Evolutionary conservation across 2,113 vertebrate genomes (phyloP).

Genomic region (Dipodomys ordii): DNA sequence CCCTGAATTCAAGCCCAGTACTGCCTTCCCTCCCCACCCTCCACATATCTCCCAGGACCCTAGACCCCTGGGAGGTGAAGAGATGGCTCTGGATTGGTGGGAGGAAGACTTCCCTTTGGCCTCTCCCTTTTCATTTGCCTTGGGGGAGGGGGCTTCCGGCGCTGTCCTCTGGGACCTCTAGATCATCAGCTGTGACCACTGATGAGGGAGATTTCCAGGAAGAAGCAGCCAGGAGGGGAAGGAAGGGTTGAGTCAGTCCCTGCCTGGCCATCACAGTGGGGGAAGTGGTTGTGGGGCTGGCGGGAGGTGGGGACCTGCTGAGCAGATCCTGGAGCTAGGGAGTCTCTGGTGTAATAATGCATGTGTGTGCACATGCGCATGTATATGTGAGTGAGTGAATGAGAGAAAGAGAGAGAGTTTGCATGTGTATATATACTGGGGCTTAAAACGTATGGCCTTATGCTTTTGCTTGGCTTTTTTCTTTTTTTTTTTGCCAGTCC

Average conservation of each 20-base stretch:
- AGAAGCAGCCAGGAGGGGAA: conserved; percentile 61
- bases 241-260: conserved; percentile 76
- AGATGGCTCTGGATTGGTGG: not conserved
- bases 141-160: not conserved
- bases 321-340: not conserved
- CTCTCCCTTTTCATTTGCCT: not conserved
- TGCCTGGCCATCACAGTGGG: not conserved
- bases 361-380: too few relatives aligned
- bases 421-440: too few relatives aligned
- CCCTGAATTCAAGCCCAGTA: too few relatives aligned
- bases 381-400: too few relatives aligned
- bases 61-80: not conserved
- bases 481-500: too few relatives aligned
- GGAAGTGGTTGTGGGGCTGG: not conserved
- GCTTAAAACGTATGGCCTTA: too few relatives aligned
- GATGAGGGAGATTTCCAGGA: conserved; percentile 68
- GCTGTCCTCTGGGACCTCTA: not conserved
- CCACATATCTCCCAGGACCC: not conserved
- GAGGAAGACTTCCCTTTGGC: not conserved
- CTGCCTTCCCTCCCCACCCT: too few relatives aligned
- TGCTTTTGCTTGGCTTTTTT: too few relatives aligned
- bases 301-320: too few relatives aligned
- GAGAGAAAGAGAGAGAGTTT: too few relatives aligned
- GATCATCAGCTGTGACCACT: not conserved
- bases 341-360: not conserved